phyloP scores from a whole-genome alignment of 2,113 vertebrate species.

The Montifringilla adamsi region DNA sequence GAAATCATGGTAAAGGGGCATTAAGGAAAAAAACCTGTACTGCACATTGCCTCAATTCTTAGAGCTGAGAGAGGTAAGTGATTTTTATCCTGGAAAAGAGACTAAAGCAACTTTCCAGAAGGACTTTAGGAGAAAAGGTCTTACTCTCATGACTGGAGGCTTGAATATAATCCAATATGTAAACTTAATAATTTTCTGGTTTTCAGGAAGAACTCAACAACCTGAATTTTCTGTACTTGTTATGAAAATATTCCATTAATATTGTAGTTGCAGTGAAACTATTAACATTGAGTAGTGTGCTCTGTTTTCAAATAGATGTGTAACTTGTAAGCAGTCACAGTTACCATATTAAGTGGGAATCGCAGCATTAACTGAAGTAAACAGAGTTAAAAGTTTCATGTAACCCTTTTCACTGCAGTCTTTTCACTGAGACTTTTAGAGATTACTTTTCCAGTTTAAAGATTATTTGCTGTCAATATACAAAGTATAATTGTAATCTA shows the following conservation, averaged over 20 bases:
- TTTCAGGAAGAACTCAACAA: neutral
- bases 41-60: neutral
- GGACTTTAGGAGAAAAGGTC: neutral
- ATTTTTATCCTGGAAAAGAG: neutral
- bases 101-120: neutral
- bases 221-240: neutral
- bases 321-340: neutral
- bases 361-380: neutral
- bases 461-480: neutral
- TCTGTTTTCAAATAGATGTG: neutral
- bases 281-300: neutral
- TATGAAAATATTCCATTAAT: neutral
- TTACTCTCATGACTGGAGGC: neutral
- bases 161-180: neutral
- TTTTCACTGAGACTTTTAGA: neutral
- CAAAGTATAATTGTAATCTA: neutral
- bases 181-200: neutral
- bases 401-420: neutral
- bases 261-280: neutral
- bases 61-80: neutral
- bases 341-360: neutral
- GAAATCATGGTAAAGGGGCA: neutral
- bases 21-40: neutral
- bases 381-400: neutral
- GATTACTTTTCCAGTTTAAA: neutral